phyloP scores from a whole-genome alignment of 2,888 invertebrate genomes.

The Minunthozetes semirufus region DNA sequence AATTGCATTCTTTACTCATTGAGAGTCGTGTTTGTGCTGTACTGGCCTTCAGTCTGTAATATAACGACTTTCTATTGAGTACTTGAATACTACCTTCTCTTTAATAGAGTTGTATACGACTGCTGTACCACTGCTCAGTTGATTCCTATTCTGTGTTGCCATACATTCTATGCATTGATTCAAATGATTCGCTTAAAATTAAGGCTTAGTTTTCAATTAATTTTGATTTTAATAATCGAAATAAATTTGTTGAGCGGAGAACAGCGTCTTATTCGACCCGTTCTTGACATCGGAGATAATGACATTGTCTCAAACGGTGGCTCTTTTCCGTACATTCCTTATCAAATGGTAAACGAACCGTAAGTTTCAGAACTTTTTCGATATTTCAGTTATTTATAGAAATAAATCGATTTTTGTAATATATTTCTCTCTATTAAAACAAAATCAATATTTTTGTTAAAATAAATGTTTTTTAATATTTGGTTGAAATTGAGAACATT shows the following conservation, averaged over 20 bases:
- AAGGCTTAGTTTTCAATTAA: neutral
- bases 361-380: constrained; percentile 6
- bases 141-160: constrained; percentile 9
- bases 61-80: too few relatives aligned
- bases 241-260: neutral
- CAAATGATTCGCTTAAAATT: constrained; percentile 2
- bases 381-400: neutral
- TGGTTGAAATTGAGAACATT: neutral
- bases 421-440: neutral
- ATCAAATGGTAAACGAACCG: neutral
- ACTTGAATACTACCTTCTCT: neutral
- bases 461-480: neutral
- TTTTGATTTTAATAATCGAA: neutral
- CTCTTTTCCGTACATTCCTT: constrained; percentile 2
- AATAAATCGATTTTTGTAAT: too few relatives aligned
- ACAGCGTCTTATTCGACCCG: neutral
- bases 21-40: too few relatives aligned
- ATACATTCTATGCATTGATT: neutral
- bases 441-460: neutral
- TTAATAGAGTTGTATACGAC: neutral
- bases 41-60: too few relatives aligned
- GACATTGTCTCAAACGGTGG: neutral
- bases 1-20: too few relatives aligned
- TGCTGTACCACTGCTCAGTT: constrained; percentile 7
- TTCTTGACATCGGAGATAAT: neutral